These are phyloP conservation scores for Enteromius unitaeniatus DNA, from an alignment of 2,797 vertebrate genomes.

Conservation along the genomic window DNA sequence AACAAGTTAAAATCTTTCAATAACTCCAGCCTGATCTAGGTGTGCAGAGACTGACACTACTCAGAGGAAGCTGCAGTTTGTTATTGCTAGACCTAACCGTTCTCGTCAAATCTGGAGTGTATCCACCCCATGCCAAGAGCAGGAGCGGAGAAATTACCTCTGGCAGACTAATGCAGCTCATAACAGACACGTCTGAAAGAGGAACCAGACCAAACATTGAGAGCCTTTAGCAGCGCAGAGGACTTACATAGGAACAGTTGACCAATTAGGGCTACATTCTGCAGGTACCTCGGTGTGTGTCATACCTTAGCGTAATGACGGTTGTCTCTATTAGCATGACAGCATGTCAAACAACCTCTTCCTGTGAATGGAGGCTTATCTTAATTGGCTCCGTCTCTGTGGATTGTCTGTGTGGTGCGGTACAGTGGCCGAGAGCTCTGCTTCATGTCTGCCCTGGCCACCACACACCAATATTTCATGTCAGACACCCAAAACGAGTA, in stretches of 20 bases:
- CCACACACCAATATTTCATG: conserved; percentile 66
- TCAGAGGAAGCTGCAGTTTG: conserved; percentile 41
- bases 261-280: conserved; percentile 70
- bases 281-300: conserved; percentile 65
- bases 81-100: conserved; percentile 41
- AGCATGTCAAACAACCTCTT: conserved; percentile 84
- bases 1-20: conserved; percentile 25
- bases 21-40: conserved; percentile 25
- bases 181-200: conserved; percentile 52
- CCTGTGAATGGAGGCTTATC: conserved; percentile 82
- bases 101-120: conserved; percentile 44
- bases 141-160: conserved; percentile 53
- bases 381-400: conserved; percentile 79
- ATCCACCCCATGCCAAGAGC: conserved; percentile 35
- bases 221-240: conserved; percentile 49
- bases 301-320: conserved; percentile 71
- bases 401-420: conserved; percentile 68
- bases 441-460: conserved; percentile 68
- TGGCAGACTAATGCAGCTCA: conserved; percentile 49
- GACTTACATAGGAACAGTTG: conserved; percentile 49
- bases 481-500: conserved; percentile 62
- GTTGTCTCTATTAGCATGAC: conserved; percentile 79
- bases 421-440: conserved; percentile 69
- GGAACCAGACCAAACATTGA: conserved; percentile 60
- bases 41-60: conserved; percentile 9